Base-by-base conservation (phyloP, 2,888 invertebrate species). In the Crocallis elinguaria region DNA sequence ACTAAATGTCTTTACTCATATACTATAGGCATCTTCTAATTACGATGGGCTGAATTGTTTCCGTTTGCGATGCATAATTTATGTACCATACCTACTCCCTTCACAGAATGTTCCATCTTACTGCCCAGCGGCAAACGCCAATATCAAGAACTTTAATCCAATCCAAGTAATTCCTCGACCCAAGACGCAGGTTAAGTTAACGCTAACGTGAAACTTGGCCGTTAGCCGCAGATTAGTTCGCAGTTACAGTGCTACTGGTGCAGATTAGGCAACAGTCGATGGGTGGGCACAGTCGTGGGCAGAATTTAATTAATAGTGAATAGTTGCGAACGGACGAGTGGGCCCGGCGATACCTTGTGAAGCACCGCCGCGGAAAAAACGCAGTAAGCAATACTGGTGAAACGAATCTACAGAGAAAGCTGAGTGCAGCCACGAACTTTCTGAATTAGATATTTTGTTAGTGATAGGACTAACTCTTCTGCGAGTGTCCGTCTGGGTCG, bases 221-320 rank as follows among this genome's bases (percentile, higher is more conserved):
- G 56, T 49, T 48, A 42, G 39, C 48, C 27, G 21, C 41, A 58
- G 48, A 57, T 51, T 56, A 63, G 49, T 54, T 45, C 39, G 17
- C 23, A 48, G 52, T 48, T 23, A 37, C 35, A 37, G 30, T 23
- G 29, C 38, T 32, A 8, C 19, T 19, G 38, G 21, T 38, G 43
- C 44, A 45, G 35, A 39, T 35, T 35, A 45, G 27, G 17, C 14
- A 30, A 9, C 17, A 36, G 52, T 38, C 8, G 11, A 37, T 17
- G 3, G 23, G 45, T 17, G 3, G 23, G 37, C 16, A 9, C 25
- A 9, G 17, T 37, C 32, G 56, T 60, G 60, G 49, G 63, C 57
- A 69, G 75, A 77, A 79, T 80, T 79, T 79, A 80, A 80, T 80
- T 80, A 80, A 80, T 79, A 62, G 71, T 67, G 54, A 74, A 79